A percentile compares a stretch with the other conserved stretches of the same genome.
These are phyloP conservation scores for Fragum whitleyi DNA, from an alignment of 2,888 invertebrate genomes.

Conservation along the genomic window DNA sequence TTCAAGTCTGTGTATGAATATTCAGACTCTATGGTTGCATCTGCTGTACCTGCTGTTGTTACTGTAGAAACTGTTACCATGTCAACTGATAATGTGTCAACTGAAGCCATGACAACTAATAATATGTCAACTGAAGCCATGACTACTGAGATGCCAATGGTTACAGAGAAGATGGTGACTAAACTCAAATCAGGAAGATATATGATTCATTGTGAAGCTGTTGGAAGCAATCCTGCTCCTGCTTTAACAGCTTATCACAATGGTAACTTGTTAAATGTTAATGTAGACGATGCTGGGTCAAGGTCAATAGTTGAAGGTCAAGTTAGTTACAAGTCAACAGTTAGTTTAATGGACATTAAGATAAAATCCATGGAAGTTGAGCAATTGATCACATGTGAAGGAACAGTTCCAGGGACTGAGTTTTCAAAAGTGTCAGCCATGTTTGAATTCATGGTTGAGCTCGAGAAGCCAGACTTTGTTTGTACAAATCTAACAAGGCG, in stretches of 20 bases:
- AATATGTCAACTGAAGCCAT: background rate
- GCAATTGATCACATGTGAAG: slow-evolving; percentile 11
- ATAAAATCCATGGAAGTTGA: slow-evolving; percentile 7
- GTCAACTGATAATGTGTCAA: background rate
- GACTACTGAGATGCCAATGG: background rate
- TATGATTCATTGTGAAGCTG: slow-evolving; percentile 6
- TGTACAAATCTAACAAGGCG: slow-evolving; percentile 5
- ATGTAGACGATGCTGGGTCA: slow-evolving; percentile 15
- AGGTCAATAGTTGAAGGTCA: slow-evolving; percentile 10
- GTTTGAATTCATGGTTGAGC: slow-evolving; percentile 14
- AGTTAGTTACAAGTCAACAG: slow-evolving; percentile 14
- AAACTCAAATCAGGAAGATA: slow-evolving; percentile 11
- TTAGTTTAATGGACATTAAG: slow-evolving; percentile 10
- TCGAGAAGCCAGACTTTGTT: slow-evolving; percentile 12
- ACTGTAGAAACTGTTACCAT: background rate
- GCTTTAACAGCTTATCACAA: background rate
- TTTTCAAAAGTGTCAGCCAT: slow-evolving; percentile 1
- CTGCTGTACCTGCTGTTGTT: background rate
- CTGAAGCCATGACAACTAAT: background rate
- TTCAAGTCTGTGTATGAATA: background rate
- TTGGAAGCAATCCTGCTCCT: slow-evolving; percentile 5
- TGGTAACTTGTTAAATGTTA: background rate
- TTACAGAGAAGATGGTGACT: background rate
- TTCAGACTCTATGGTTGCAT: background rate
- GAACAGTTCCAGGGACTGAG: background rate